Evolutionary conservation across 2,888 invertebrate species (phyloP), one percentile per base, ranked within the genome.

Genomic region (Pimpla rufipes): DNA sequence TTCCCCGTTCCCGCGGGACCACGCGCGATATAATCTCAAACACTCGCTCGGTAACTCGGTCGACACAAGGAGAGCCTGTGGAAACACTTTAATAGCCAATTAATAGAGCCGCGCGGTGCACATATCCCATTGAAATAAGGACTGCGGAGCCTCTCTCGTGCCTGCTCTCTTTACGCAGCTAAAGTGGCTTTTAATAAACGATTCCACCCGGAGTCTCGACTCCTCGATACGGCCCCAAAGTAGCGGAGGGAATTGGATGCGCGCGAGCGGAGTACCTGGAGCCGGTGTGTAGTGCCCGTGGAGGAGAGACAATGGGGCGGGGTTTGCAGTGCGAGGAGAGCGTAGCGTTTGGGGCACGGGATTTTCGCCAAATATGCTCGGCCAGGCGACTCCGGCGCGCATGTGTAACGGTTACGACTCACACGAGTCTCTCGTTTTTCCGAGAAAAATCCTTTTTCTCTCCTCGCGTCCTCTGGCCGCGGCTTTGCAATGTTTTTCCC

Each of bases 321-420:
- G 21, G 52, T 18, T 23, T 2, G 21, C 29, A 4, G 23, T 55
- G 29, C 23, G 21, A 1, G 50, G 40, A 42, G 64, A 23, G n/a
- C n/a, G n/a, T n/a, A 18, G 18, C n/a, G 13, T 11, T 23, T 13
- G 37, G 35, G 62, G 18, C 7, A 18, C 10, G 42, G 21, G 18
- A 66, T 81, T 71, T 47, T 71, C 57, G 50, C 13, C 18, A 37
- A 70, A 21, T 40, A 37, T 40, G 16, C 37, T 40, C 29, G n/a
- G 40, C 35, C 21, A 35, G n/a, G 11, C 29, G n/a, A n/a, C n/a
- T n/a, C n/a, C 35, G 45, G 11, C 8, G 5, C 42, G 29, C 29
- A 5, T 29, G 16, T 55, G 23, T 18, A 50, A 68, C 52, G 59
- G 13, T 11, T 29, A 18, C 57, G 40, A n/a, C 42, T 10, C 67